These are phyloP conservation scores for Myrmecobius fasciatus DNA, from an alignment of 2,113 vertebrate species.

Conservation along the genomic window DNA sequence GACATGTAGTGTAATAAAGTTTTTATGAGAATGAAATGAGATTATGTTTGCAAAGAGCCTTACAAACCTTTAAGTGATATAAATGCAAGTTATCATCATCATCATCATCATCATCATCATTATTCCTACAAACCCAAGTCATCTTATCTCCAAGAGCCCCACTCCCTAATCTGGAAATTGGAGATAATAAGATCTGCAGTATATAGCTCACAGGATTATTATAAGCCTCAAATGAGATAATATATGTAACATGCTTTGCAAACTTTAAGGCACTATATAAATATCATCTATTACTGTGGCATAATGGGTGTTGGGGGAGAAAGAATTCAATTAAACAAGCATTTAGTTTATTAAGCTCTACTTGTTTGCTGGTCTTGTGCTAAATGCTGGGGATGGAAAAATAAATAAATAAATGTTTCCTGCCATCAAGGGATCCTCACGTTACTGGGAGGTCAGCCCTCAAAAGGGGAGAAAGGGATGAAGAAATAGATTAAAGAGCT, in stretches of 20 bases:
- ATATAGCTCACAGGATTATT: not conserved
- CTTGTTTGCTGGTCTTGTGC: not conserved
- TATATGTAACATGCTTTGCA: not conserved
- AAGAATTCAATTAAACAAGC: not conserved
- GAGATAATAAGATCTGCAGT: not conserved
- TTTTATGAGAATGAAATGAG: not conserved
- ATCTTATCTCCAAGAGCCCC: not conserved
- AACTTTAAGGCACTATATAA: not conserved
- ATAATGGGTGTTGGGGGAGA: constrained; percentile 1
- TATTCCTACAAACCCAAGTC: not conserved
- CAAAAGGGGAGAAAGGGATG: not conserved
- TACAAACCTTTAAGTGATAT: not conserved
- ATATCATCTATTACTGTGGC: not conserved
- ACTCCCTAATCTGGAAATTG: not conserved
- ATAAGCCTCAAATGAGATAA: not conserved
- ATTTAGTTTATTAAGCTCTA: not conserved
- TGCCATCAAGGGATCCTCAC: not conserved
- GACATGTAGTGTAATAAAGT: not conserved
- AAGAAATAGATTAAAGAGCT: not conserved
- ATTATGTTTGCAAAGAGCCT: not conserved
- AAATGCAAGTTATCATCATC: not conserved
- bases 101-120: not conserved
- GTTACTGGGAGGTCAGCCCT: not conserved
- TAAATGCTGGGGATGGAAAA: not conserved
- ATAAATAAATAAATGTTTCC: not conserved